Conservation (phyloP, 1,140 invertebrate genomes). For the Lanistes nyassanus region DNA sequence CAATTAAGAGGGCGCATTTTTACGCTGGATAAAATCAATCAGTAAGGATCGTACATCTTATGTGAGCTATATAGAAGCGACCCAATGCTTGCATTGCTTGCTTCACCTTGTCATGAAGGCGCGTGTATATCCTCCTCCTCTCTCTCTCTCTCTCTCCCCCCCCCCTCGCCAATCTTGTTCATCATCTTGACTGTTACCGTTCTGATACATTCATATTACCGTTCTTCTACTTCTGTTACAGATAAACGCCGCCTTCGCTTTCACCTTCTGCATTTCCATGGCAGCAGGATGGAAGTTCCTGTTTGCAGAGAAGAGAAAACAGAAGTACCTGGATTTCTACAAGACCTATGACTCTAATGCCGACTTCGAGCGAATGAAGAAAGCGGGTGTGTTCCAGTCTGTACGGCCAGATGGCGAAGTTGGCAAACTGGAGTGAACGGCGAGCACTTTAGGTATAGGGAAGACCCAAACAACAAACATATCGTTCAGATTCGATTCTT, state of each 20-base stretch:
- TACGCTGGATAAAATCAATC: no score
- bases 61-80: no score
- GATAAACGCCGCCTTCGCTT: background rate
- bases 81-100: no score
- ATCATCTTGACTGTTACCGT: background rate
- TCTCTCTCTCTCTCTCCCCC: background rate
- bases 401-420: constrained; percentile 36
- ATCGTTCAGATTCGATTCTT: no score
- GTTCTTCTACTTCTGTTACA: background rate
- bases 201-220: background rate
- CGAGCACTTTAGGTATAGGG: background rate
- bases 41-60: no score
- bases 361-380: constrained; percentile 45
- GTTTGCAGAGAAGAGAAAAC: background rate
- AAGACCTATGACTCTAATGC: constrained; percentile 31
- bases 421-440: constrained; percentile 17
- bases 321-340: constrained; percentile 18
- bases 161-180: background rate
- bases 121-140: background rate
- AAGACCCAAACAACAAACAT: no score
- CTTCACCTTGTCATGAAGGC: no score
- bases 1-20: no score
- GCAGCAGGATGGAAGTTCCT: background rate
- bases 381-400: constrained; percentile 39
- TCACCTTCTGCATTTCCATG: constrained; percentile 10